These are phyloP conservation scores for Ariolimax columbianus DNA, from an alignment of 2,888 invertebrate genomes.

Conservation along the genomic window DNA sequence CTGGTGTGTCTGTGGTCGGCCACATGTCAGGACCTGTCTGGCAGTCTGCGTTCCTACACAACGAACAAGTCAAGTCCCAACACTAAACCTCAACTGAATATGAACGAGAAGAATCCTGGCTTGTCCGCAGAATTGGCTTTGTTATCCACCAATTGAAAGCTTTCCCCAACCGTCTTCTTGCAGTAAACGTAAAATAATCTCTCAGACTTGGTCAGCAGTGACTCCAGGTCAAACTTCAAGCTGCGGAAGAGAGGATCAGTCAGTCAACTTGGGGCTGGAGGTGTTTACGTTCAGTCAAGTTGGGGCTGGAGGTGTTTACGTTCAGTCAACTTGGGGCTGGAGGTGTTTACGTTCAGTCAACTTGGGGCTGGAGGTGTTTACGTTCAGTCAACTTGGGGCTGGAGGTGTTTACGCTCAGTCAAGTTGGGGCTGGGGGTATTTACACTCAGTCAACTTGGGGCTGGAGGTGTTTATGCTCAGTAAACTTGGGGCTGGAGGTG, in stretches of 20 bases:
- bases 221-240: conserved; percentile 72
- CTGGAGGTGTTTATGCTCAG: too few species aligned
- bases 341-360: too few species aligned
- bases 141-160: conserved; percentile 72
- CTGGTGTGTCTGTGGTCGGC: not conserved
- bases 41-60: not conserved
- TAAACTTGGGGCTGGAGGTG: too few species aligned
- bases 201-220: conserved; percentile 72
- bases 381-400: too few species aligned
- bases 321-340: too few species aligned
- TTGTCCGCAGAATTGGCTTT: not conserved
- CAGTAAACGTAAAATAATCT: conserved; percentile 75
- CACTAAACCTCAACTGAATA: conserved; percentile 39
- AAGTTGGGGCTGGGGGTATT: too few species aligned
- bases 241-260: conserved; percentile 60
- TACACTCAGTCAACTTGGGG: too few species aligned
- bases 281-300: too few species aligned
- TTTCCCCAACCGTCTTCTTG: conserved; percentile 74
- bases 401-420: too few species aligned
- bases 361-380: too few species aligned
- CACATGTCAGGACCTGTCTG: not conserved
- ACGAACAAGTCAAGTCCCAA: not conserved
- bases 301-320: too few species aligned
- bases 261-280: too few species aligned
- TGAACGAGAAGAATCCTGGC: conserved; percentile 28